Conservation (phyloP, 2,797 vertebrate species). For the Botia kubotai region DNA sequence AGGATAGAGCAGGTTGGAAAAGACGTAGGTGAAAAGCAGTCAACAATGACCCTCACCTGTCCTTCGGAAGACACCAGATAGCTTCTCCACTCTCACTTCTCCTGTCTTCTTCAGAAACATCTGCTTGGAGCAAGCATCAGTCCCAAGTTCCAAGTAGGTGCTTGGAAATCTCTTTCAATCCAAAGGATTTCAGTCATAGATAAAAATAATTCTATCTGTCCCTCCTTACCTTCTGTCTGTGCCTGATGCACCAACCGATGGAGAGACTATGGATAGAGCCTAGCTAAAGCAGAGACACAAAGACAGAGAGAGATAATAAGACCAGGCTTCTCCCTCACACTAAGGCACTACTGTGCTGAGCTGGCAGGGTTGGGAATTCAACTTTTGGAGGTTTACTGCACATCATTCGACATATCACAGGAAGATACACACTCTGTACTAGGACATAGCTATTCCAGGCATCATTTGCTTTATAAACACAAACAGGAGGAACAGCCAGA, state of each 20-base stretch:
- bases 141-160: not conserved
- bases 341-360: conserved; percentile 61
- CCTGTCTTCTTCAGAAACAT: conserved; percentile 32
- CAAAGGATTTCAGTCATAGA: conserved; percentile 22
- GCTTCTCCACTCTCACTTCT: conserved; percentile 46
- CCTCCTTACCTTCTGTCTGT: conserved; percentile 57
- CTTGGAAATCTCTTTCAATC: not conserved
- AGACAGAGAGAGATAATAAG: conserved; percentile 38
- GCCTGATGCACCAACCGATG: conserved; percentile 73
- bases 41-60: conserved; percentile 64
- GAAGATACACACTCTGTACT: not conserved
- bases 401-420: not conserved
- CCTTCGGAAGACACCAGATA: conserved; percentile 58
- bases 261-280: conserved; percentile 75
- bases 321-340: no score
- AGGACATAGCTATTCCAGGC: not conserved
- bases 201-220: conserved; percentile 8
- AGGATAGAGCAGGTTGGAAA: conserved; percentile 1
- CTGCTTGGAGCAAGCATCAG: no score
- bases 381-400: not conserved
- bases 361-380: conserved; percentile 52
- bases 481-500: not conserved
- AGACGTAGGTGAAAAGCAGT: conserved; percentile 47
- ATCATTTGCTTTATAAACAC: not conserved
- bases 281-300: conserved; percentile 72